phyloP scores from a whole-genome alignment of 2,888 invertebrate genomes.

The Ophioninae sp. region DNA sequence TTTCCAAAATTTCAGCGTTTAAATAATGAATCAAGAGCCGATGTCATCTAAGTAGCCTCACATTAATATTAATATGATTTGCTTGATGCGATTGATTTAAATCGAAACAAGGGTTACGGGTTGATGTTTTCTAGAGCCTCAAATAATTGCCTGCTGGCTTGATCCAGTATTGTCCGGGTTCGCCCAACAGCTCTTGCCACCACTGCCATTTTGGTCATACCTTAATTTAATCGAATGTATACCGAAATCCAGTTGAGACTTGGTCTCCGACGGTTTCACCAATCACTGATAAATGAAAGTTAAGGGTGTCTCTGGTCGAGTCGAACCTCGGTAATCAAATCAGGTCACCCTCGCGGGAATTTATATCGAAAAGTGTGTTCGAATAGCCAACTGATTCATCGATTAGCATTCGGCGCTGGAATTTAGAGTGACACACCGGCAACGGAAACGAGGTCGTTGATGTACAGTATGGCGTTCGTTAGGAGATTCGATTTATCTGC shows the following conservation, averaged over 20 bases:
- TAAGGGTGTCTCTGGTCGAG: not conserved
- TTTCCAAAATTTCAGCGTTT: too few relatives aligned
- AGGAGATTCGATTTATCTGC: constrained; percentile 19
- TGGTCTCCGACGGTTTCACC: not conserved
- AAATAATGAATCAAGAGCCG: too few relatives aligned
- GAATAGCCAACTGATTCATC: constrained; percentile 2
- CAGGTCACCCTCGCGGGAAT: not conserved
- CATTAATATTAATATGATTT: too few relatives aligned
- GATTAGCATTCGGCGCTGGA: constrained; percentile 14
- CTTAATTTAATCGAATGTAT: not conserved
- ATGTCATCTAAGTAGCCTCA: too few relatives aligned
- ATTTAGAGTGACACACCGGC: not conserved
- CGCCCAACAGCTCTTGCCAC: not conserved
- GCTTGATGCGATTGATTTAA: too few relatives aligned
- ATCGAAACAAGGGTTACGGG: too few relatives aligned
- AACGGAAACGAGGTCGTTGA: constrained; percentile 16
- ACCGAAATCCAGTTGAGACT: not conserved
- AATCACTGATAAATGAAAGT: not conserved
- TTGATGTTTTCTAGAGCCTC: too few relatives aligned
- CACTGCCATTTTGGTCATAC: not conserved
- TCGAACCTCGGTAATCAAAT: not conserved
- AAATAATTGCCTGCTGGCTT: too few relatives aligned
- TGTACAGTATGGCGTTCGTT: constrained; percentile 26
- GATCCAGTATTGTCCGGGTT: not conserved
- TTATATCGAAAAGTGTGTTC: not conserved